phyloP scores from a whole-genome alignment of 2,113 vertebrate genomes.

The Silurus meridionalis region DNA sequence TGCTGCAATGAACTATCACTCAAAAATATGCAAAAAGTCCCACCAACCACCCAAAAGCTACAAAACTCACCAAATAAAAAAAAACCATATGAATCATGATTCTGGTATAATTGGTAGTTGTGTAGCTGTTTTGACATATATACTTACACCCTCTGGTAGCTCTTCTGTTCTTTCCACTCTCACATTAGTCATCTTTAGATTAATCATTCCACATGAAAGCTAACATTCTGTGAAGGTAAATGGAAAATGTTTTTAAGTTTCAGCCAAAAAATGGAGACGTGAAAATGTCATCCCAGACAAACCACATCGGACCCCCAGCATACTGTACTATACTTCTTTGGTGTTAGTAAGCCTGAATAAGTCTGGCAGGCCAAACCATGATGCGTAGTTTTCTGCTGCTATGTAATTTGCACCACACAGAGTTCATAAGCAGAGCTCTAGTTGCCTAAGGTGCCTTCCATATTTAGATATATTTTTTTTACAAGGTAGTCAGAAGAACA shows the following conservation, averaged over 20 bases:
- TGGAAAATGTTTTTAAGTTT: not conserved
- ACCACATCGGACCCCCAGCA: not conserved
- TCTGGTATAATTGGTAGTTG: not conserved
- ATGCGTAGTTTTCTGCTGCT: not conserved
- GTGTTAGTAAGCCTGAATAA: not conserved
- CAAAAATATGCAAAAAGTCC: not conserved
- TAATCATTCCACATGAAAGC: not conserved
- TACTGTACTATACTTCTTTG: not conserved
- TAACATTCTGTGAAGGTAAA: not conserved
- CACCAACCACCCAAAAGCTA: not conserved
- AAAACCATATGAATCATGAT: not conserved
- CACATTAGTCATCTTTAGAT: not conserved
- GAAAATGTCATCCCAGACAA: not conserved
- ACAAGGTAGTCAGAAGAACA: constrained; percentile 22
- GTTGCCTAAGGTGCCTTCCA: constrained; percentile 5
- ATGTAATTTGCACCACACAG: not conserved
- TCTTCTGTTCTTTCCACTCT: not conserved
- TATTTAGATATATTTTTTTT: not conserved
- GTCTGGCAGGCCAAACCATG: not conserved
- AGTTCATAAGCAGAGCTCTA: constrained; percentile 14
- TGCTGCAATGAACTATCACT: not conserved
- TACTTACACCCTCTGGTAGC: not conserved
- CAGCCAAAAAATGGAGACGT: not conserved
- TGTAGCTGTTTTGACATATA: not conserved
- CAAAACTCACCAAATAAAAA: not conserved